These are phyloP conservation scores for Bombus polaris DNA, from an alignment of 1,140 invertebrate genomes.

Conservation along the genomic window DNA sequence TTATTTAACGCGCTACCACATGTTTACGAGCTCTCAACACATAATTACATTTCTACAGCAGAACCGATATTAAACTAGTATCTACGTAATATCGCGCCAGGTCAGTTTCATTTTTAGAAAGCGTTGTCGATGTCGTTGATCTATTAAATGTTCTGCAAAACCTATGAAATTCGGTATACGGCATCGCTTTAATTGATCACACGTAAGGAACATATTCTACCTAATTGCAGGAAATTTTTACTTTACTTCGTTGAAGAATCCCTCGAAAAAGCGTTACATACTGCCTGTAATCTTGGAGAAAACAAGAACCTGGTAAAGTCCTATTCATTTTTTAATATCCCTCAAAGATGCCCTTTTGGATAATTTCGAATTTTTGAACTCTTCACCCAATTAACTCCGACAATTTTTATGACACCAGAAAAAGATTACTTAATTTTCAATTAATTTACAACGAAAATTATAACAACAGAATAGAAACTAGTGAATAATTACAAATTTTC, in stretches of 20 bases:
- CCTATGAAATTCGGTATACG: background rate
- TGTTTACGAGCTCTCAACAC: slow-evolving; percentile 22
- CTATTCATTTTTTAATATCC: too few species aligned
- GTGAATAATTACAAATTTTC: too few species aligned
- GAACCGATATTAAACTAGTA: slow-evolving; percentile 25
- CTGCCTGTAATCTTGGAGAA: too few species aligned
- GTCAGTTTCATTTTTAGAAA: slow-evolving; percentile 49
- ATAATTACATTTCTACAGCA: slow-evolving; percentile 26
- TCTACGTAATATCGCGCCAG: slow-evolving; percentile 23
- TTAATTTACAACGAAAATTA: too few species aligned
- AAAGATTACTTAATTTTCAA: too few species aligned
- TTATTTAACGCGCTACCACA: slow-evolving; percentile 39
- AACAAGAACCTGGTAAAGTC: too few species aligned
- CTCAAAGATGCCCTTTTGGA: too few species aligned
- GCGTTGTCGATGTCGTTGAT: background rate
- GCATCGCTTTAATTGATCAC: slow-evolving; percentile 5
- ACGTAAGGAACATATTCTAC: background rate
- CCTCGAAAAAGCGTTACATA: background rate
- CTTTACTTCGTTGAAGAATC: background rate
- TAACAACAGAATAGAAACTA: too few species aligned
- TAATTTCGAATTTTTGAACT: too few species aligned
- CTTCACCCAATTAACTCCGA: too few species aligned
- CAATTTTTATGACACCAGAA: too few species aligned
- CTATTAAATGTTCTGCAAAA: background rate
- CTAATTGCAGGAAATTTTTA: background rate